Percentiles rank a stretch among this genome's conserved stretches.
Evolutionary conservation across 2,797 vertebrate genomes (phyloP).

Genomic region (Tenualosa thibaudeaui): DNA sequence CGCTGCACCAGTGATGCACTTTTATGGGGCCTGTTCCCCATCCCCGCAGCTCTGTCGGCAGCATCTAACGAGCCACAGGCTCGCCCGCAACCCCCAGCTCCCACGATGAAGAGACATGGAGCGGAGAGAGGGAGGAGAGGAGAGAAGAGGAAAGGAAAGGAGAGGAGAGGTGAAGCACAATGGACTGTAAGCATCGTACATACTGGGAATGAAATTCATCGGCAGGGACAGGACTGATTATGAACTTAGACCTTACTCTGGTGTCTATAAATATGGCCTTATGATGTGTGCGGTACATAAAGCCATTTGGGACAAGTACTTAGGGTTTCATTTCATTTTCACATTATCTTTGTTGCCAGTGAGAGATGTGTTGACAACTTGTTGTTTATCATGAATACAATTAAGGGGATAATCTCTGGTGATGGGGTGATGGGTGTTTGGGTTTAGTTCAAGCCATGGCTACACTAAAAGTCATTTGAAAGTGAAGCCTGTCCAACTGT

Average conservation of each 20-base stretch:
- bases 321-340: background rate
- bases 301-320: background rate
- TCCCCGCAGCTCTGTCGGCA: constrained; percentile 24
- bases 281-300: background rate
- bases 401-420: background rate
- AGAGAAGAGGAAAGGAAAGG: background rate
- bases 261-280: background rate
- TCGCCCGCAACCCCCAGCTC: background rate
- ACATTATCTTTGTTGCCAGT: background rate
- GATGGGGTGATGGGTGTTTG: too few relatives aligned
- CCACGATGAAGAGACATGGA: background rate
- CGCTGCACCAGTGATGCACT: constrained; percentile 28
- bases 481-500: too few relatives aligned
- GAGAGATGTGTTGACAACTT: background rate
- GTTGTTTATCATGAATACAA: background rate
- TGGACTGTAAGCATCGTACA: background rate
- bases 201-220: background rate
- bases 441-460: too few relatives aligned
- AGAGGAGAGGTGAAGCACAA: background rate
- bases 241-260: background rate
- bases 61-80: constrained; percentile 1
- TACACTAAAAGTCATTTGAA: too few relatives aligned
- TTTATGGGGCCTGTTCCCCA: constrained; percentile 41
- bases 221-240: background rate
- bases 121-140: background rate